Evolutionary conservation across 2,888 invertebrate genomes (phyloP).

Genomic region (Ashinkailepas kermadecensis): DNA sequence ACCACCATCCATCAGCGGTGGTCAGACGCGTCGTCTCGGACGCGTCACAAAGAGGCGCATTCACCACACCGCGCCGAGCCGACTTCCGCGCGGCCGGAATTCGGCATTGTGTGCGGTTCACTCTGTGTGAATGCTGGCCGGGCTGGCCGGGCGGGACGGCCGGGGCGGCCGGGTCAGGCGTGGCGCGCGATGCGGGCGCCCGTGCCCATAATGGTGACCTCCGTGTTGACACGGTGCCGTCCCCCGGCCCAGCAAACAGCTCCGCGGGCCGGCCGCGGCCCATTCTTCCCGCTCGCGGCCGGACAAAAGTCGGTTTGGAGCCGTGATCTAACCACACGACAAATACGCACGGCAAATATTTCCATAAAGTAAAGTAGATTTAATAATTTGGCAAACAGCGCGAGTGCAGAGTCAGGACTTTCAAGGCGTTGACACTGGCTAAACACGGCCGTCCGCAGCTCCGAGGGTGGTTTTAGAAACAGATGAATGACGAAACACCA

Average conservation of each 20-base stretch:
- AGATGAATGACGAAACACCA: slow-evolving; percentile 20
- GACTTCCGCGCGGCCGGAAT: neutral
- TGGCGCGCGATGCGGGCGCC: neutral
- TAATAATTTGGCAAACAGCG: slow-evolving; percentile 18
- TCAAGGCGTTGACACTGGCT: slow-evolving; percentile 10
- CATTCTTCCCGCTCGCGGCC: neutral
- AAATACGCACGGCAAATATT: neutral
- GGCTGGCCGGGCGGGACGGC: too few species aligned
- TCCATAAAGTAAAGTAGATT: slow-evolving; percentile 15
- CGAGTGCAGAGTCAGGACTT: neutral
- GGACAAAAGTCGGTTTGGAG: neutral
- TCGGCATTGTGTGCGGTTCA: neutral
- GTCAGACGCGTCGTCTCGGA: neutral
- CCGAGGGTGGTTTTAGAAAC: neutral
- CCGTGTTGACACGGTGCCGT: neutral
- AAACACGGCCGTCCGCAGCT: neutral
- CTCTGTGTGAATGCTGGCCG: neutral
- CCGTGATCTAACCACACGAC: neutral
- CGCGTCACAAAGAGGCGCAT: neutral
- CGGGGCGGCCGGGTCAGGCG: too few species aligned
- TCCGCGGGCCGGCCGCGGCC: neutral
- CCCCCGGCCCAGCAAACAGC: neutral
- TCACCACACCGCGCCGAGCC: neutral
- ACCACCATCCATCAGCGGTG: neutral
- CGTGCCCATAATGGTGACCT: neutral